Conservation (phyloP, 1,140 invertebrate genomes). For the Periplaneta americana region DNA sequence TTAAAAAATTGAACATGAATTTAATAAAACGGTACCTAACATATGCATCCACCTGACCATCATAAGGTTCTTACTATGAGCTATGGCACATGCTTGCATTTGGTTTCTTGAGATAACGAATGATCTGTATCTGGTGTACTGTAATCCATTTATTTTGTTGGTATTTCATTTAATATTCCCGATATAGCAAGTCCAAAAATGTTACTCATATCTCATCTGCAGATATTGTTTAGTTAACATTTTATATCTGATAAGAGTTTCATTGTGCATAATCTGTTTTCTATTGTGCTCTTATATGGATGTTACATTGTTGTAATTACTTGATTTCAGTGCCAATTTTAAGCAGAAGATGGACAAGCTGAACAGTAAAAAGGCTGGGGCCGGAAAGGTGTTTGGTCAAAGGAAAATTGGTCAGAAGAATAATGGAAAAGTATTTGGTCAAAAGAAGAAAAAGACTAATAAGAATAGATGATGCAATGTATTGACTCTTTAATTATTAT, state of each 20-base stretch:
- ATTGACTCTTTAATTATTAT: neutral
- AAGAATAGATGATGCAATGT: neutral
- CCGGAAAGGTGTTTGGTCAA: neutral
- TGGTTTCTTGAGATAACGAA: no score
- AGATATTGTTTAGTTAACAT: neutral
- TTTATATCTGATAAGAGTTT: neutral
- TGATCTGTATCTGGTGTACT: no score
- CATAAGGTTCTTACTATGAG: no score
- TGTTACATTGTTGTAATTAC: neutral
- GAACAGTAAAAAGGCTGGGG: neutral
- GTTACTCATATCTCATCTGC: no score
- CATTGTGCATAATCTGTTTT: neutral
- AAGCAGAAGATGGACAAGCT: conserved; percentile 8
- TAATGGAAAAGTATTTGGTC: neutral
- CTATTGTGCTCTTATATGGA: neutral
- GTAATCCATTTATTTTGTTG: no score
- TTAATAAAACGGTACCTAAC: no score
- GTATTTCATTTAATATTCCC: no score
- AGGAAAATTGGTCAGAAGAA: neutral
- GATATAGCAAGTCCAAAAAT: no score
- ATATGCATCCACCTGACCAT: no score
- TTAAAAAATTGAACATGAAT: no score
- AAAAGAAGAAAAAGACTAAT: neutral
- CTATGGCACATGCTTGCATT: no score
- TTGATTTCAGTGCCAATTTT: conserved; percentile 8